Evolutionary conservation across 1,140 invertebrate genomes (phyloP), one percentile per base, ranked within the genome.

Genomic region (Caenorhabditis brenneri): DNA sequence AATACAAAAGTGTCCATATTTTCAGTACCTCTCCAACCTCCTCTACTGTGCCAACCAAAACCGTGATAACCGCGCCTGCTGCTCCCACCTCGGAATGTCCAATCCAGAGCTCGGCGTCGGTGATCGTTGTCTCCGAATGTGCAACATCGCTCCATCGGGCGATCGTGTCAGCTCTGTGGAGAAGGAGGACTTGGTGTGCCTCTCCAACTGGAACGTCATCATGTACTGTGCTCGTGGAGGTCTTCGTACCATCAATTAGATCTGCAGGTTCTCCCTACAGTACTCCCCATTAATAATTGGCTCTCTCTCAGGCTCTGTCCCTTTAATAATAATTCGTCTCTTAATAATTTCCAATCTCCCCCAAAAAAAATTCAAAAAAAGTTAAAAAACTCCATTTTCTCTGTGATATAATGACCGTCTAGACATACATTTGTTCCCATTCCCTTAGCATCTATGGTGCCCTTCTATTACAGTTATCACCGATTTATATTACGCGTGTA

Each of bases 1-100:
- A 60, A 27, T 29, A 12, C 31, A 10, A 60, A 60, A 27, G 10
- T 5, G 1, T 79, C 31, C 33, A 2, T 15, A 31, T 84, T n/a
- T n/a, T 24, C 65, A 78, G 51, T 86, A 88, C 85, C 27, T 89
- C 22, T 81, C 53, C 24, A 81, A 80, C 19, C 82, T 89, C 31
- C 85, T 89, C 36, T 89, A 88, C 74, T 89, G 88, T 80, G 88
- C 88, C 79, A 88, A 89, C 82, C 88, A 89, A 49, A 87, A 89
- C 79, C 84, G 87, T n/a, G 88, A 89, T 82, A 89, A 89, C 51
- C 86, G 88, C 16, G 51, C 85, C 39, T 89, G 88, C 74, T 89
- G 88, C 78, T 79, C 84, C 51, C 69, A 81, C 49, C 81, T 89
- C 16, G 86, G 87, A n/a, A 65, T 89, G 79, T 46, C 81, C 2